A percentile compares a stretch with the other conserved stretches of the same genome.
Evolutionary conservation across 2,113 vertebrate species (phyloP).

Genomic region (Mionectes macconnelli): DNA sequence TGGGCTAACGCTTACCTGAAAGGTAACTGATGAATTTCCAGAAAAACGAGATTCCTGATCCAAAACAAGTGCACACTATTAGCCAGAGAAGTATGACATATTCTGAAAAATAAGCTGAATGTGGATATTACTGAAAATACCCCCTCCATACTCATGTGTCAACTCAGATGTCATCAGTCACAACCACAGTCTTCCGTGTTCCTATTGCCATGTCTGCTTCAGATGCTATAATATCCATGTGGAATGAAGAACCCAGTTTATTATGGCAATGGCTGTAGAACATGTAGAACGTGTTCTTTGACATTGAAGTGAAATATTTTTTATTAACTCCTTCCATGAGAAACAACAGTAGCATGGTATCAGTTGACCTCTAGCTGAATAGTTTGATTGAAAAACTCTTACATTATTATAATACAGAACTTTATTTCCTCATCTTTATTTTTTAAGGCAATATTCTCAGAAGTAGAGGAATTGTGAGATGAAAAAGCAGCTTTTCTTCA

Average conservation of each 20-base stretch:
- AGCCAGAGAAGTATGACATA: not conserved
- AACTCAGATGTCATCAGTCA: not conserved
- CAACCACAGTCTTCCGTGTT: not conserved
- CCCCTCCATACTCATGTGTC: not conserved
- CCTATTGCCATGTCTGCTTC: not conserved
- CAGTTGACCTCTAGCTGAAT: not conserved
- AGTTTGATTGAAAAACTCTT: not conserved
- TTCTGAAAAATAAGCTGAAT: not conserved
- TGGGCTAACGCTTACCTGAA: not conserved
- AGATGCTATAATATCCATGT: not conserved
- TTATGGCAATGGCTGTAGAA: not conserved
- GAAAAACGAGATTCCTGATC: not conserved
- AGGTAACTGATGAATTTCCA: not conserved
- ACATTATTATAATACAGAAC: not conserved
- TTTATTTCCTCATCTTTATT: not conserved
- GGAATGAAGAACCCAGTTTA: not conserved
- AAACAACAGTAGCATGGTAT: not conserved
- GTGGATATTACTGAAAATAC: not conserved
- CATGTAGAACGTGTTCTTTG: not conserved
- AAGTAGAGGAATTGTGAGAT: not conserved
- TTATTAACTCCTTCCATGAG: not conserved
- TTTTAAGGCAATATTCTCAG: not conserved
- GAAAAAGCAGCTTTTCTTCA: not conserved
- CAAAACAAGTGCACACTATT: not conserved
- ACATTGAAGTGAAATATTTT: not conserved